Percentiles rank a stretch among this genome's conserved stretches.
Conservation (phyloP, 2,113 vertebrate genomes). For the Malurus melanocephalus region DNA sequence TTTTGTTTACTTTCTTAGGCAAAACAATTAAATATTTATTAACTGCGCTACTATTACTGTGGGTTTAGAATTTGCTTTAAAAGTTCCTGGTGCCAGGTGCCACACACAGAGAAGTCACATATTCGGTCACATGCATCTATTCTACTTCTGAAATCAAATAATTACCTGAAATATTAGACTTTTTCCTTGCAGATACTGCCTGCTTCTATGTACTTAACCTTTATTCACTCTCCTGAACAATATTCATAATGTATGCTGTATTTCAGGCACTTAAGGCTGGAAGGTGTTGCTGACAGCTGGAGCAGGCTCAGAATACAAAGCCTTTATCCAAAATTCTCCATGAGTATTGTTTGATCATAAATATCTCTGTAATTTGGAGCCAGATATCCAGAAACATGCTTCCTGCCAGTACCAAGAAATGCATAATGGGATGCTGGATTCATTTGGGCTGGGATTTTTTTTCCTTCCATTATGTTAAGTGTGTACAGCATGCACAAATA, state of each 20-base stretch:
- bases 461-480: neutral
- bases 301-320: neutral
- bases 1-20: neutral
- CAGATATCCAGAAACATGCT: neutral
- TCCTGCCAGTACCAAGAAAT: neutral
- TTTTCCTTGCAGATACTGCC: neutral
- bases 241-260: neutral
- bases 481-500: neutral
- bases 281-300: neutral
- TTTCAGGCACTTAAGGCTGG: neutral
- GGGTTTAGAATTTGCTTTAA: neutral
- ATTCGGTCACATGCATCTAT: neutral
- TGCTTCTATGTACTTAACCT: neutral
- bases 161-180: neutral
- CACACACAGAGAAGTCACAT: neutral
- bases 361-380: neutral
- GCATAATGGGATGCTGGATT: neutral
- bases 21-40: neutral
- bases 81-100: neutral
- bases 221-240: neutral
- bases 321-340: neutral
- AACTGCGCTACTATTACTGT: neutral
- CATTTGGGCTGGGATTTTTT: neutral
- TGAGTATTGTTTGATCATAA: neutral
- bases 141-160: neutral